A percentile compares a stretch with the other conserved stretches of the same genome.
phyloP scores from a whole-genome alignment of 2,797 vertebrate species.

The Setipinna tenuifilis region DNA sequence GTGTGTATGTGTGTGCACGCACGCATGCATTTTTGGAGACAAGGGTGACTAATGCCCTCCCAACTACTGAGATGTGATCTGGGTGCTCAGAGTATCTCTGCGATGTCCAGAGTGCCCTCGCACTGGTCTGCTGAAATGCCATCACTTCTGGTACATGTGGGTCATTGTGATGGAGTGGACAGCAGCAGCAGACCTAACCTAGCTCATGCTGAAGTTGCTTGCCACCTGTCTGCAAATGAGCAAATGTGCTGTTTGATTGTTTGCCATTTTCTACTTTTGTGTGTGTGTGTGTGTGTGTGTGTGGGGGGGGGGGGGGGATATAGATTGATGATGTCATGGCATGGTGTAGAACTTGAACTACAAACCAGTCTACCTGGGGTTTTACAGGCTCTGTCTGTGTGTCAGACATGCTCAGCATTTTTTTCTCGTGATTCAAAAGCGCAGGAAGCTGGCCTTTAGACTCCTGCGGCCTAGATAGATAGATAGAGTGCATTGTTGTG shows the following conservation, averaged over 20 bases:
- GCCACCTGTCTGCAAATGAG: no score
- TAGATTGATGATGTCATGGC: no score
- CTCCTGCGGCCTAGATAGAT: neutral
- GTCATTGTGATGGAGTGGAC: neutral
- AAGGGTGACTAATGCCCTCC: neutral
- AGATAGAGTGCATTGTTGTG: conserved; percentile 5
- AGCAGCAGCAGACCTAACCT: neutral
- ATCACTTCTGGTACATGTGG: neutral
- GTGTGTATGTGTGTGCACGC: no score
- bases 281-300: no score
- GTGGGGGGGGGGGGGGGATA: no score
- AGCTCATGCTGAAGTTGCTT: no score
- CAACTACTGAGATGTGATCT: neutral
- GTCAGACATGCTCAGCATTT: neutral
- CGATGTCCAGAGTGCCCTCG: neutral
- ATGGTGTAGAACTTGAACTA: no score
- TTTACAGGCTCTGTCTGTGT: no score
- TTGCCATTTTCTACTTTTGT: no score
- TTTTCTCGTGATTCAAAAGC: neutral
- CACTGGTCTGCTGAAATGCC: neutral
- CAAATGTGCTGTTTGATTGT: no score
- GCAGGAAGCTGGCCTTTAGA: neutral
- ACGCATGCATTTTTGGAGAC: no score
- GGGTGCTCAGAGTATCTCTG: neutral
- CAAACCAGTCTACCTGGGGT: no score